Evolutionary conservation across 2,797 vertebrate genomes (phyloP).

Genomic region (Crocodylus rhombifer): DNA sequence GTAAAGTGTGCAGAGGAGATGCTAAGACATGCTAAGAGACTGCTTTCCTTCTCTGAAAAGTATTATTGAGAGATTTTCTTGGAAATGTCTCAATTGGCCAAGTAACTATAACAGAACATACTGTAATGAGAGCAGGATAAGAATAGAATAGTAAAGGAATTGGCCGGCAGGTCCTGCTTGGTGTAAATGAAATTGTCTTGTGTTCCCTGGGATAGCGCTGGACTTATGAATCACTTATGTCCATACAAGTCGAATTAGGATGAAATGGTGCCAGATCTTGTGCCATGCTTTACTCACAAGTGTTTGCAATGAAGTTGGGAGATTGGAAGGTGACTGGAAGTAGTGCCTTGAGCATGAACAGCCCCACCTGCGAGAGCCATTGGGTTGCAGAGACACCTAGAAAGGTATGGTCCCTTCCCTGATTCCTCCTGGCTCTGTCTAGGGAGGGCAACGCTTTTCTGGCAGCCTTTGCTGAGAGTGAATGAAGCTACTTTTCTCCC

Average conservation of each 20-base stretch:
- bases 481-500: background rate
- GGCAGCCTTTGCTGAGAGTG: background rate
- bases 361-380: background rate
- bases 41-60: constrained; percentile 66
- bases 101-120: constrained; percentile 15
- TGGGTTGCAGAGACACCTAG: background rate
- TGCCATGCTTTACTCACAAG: background rate
- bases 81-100: constrained; percentile 68
- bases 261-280: background rate
- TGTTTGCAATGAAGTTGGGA: background rate
- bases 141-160: background rate
- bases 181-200: background rate
- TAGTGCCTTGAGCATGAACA: background rate
- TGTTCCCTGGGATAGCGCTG: background rate
- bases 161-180: fast-evolving
- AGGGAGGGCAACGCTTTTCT: background rate
- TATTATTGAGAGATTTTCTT: constrained; percentile 74
- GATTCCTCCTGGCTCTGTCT: fast-evolving
- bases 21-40: constrained; percentile 66
- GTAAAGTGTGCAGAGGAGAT: constrained; percentile 68
- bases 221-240: background rate
- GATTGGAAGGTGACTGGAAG: background rate
- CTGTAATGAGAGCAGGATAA: background rate
- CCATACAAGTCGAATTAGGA: background rate
- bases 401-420: background rate